Base-by-base conservation (phyloP, 2,113 vertebrate genomes). In the Lasiurus cinereus region DNA sequence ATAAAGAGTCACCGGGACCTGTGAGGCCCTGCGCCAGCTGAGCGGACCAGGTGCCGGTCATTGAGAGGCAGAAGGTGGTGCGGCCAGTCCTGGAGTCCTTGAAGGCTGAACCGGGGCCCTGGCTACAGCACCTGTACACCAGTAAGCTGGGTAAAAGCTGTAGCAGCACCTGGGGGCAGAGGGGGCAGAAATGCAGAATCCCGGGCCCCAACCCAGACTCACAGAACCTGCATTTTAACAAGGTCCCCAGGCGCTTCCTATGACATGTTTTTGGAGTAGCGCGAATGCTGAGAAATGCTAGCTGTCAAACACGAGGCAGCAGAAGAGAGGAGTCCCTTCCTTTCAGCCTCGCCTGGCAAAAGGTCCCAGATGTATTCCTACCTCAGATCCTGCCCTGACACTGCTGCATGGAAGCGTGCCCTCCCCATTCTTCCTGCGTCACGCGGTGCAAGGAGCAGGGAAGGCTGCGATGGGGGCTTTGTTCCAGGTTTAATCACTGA, bases 1-100 rank as follows among this genome's bases (percentile, higher is more conserved):
- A 7, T 22, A 27, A 46, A 0, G 33, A 54, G 50, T 89, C 80
- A 18, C 1, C 0, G 9, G 54, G 22, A 13, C 27, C 15, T 0
- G 0, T 0, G 27, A 18, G 18, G 24, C 19, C 21, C 29, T 13
- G 18, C 6, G 15, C 10, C 46, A 9, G 2, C 8, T 29, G 43
- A 6, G 66, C 29, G 36, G 4, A 24, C 39, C 78, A 96, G 56
- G 19, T 83, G 83, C 76, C 36, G 46, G 18, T 39, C 27, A 3
- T 62, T 33, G n/a, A 77, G 72, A 31, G 66, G 67, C 29, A 43
- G 11, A 33, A 21, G 12, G 4, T 2, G 3, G n/a, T 8, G 4
- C 4, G 4, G 19, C 9, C 18, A 6, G 33, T 10, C 9, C 56
- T n/a, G 0, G 50, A 46, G 52, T 24, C 5, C 0, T 33, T 0